Conservation (phyloP, 2,113 vertebrate genomes). For the Phyllostomus hastatus region DNA sequence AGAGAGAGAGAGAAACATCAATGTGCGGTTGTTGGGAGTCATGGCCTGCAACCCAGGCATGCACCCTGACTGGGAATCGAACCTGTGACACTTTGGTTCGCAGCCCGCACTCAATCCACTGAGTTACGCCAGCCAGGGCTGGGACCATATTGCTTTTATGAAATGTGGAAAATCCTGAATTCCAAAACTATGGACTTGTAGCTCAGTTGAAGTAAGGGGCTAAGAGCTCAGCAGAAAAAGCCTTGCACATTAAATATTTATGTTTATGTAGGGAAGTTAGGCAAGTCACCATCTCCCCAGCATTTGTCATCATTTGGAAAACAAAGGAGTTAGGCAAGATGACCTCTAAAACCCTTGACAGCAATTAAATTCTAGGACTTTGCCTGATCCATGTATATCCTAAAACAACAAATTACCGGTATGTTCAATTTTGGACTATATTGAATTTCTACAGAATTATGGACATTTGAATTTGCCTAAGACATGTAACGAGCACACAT, state of each 20-base stretch:
- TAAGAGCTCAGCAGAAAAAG: background rate
- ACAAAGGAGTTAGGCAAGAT: background rate
- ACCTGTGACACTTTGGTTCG: too few species aligned
- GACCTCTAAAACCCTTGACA: background rate
- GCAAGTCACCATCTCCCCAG: background rate
- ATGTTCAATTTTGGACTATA: background rate
- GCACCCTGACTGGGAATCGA: too few species aligned
- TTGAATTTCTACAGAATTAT: background rate
- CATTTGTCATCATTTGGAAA: background rate
- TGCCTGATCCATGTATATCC: background rate
- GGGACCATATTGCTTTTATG: background rate
- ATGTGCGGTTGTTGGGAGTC: too few species aligned
- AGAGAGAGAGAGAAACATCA: too few species aligned
- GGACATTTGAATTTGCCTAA: background rate
- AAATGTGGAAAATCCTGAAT: background rate
- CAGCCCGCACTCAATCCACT: too few species aligned
- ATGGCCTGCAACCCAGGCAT: too few species aligned
- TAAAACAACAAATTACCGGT: background rate
- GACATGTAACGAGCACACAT: background rate
- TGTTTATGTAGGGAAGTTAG: background rate
- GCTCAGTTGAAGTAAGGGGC: background rate
- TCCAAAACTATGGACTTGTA: background rate
- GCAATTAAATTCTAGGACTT: constrained; percentile 1
- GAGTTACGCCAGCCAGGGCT: too few species aligned
- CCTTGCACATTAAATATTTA: background rate